Percentiles rank a stretch among this genome's conserved stretches.
phyloP scores from a whole-genome alignment of 2,113 vertebrate genomes.

The Heliornis fulica region DNA sequence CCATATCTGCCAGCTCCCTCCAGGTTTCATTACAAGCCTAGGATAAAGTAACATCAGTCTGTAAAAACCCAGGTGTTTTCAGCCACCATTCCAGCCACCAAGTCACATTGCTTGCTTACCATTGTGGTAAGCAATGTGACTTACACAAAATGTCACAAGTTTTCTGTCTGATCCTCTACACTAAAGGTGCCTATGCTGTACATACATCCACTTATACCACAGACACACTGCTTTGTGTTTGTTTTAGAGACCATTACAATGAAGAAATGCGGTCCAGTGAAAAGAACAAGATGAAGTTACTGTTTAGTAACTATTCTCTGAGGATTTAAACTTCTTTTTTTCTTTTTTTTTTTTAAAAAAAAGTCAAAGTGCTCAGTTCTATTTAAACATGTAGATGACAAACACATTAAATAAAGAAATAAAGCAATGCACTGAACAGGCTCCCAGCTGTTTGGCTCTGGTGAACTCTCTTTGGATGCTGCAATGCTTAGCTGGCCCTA shows the following conservation, averaged over 20 bases:
- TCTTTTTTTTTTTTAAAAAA: neutral
- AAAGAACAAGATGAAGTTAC: no score
- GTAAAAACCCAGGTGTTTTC: neutral
- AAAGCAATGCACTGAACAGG: neutral
- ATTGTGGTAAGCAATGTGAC: neutral
- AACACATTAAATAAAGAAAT: neutral
- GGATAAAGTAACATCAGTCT: neutral
- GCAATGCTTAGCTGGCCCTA: neutral
- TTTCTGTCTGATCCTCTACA: neutral
- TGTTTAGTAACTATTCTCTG: neutral
- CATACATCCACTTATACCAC: neutral
- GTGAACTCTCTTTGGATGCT: neutral
- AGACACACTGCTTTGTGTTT: neutral
- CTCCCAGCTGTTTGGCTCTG: neutral
- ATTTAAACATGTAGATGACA: neutral
- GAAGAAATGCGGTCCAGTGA: neutral
- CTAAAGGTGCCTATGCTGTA: neutral
- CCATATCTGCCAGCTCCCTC: neutral
- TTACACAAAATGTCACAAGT: neutral
- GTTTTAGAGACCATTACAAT: neutral
- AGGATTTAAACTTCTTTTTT: neutral
- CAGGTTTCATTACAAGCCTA: neutral
- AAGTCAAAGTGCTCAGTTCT: neutral
- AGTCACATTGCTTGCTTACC: no score
- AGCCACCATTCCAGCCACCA: no score